These are phyloP conservation scores for Mus spicilegus DNA, from an alignment of 2,113 vertebrate genomes.

Conservation along the genomic window DNA sequence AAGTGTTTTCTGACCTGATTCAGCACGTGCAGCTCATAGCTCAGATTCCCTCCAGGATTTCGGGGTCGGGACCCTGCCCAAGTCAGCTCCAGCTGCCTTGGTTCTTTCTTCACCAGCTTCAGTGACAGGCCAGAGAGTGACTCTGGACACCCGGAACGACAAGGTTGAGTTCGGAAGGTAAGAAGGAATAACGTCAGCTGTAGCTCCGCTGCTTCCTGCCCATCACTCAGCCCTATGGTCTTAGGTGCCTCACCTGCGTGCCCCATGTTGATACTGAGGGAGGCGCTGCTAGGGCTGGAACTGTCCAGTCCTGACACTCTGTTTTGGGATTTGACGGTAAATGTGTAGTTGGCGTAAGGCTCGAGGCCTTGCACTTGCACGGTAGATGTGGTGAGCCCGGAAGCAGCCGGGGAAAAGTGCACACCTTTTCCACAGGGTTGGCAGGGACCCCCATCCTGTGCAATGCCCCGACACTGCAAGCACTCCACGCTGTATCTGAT, in stretches of 20 bases:
- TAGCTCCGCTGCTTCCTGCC: background rate
- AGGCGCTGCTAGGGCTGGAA: constrained; percentile 69
- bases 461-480: constrained; percentile 80
- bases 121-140: constrained; percentile 69
- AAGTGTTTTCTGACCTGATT: constrained; percentile 60
- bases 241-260: constrained; percentile 85
- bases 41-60: constrained; percentile 57
- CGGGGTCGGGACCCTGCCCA: constrained; percentile 58
- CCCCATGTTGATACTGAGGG: constrained; percentile 80
- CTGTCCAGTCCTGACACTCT: constrained; percentile 84
- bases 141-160: constrained; percentile 44
- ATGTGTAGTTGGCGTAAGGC: constrained; percentile 88
- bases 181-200: constrained; percentile 10
- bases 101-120: constrained; percentile 72
- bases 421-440: constrained; percentile 83
- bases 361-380: constrained; percentile 85
- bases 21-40: constrained; percentile 70
- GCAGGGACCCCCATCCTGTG: constrained; percentile 60
- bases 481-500: constrained; percentile 87
- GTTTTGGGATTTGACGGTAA: constrained; percentile 84
- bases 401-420: constrained; percentile 80
- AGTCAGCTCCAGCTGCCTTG: constrained; percentile 70
- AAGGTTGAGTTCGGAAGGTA: background rate
- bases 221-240: background rate
- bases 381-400: constrained; percentile 71